A percentile compares a stretch with the other conserved stretches of the same genome.
These are phyloP conservation scores for Tenthredo notha DNA, from an alignment of 2,888 invertebrate genomes.

Conservation along the genomic window DNA sequence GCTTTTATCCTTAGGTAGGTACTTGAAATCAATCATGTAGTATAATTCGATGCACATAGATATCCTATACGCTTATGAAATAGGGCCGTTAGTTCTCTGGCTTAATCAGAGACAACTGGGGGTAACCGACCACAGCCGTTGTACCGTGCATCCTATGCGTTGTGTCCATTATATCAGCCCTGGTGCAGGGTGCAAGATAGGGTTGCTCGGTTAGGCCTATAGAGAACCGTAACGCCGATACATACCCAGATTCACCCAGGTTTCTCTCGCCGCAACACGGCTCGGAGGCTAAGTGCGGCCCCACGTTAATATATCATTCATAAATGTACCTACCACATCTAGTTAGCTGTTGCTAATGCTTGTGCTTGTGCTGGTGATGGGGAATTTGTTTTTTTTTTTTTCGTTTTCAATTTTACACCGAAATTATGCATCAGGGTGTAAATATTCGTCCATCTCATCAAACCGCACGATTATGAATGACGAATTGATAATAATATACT, in stretches of 20 bases:
- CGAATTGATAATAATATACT: background rate
- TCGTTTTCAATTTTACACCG: background rate
- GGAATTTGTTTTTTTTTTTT: background rate
- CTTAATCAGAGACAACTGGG: conserved; percentile 50
- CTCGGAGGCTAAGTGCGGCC: conserved; percentile 24
- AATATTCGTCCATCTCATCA: background rate
- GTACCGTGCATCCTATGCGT: conserved; percentile 43
- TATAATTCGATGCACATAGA: background rate
- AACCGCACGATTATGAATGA: background rate
- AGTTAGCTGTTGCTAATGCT: conserved; percentile 18
- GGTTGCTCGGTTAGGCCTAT: conserved; percentile 42
- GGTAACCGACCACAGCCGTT: conserved; percentile 39
- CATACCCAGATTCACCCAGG: conserved; percentile 23
- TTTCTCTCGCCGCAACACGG: conserved; percentile 45
- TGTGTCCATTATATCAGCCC: conserved; percentile 48
- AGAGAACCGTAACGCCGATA: conserved; percentile 40
- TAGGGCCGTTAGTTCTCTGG: conserved; percentile 39
- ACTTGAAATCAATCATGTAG: background rate
- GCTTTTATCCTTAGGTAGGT: background rate
- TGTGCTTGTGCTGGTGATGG: background rate
- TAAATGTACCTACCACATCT: conserved; percentile 37
- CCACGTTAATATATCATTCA: conserved; percentile 41
- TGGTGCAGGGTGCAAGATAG: conserved; percentile 53
- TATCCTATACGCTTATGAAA: conserved; percentile 5
- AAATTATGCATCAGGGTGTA: background rate